Conservation (phyloP, 2,113 vertebrate genomes). For the Sprattus sprattus region DNA sequence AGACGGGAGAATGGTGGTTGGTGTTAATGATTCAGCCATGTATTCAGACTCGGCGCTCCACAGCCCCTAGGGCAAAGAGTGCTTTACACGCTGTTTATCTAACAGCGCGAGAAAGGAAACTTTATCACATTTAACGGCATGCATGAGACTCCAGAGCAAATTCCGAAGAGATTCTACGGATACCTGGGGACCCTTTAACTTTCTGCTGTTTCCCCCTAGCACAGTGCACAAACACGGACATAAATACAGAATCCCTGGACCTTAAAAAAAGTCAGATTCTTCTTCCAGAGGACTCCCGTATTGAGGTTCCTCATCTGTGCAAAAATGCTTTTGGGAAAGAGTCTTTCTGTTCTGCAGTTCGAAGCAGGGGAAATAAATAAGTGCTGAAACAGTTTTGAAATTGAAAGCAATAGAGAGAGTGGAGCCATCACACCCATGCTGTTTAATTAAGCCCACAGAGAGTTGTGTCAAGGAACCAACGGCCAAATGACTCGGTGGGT, state of each 20-base stretch:
- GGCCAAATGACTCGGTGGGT: conserved; percentile 28
- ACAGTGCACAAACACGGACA: not conserved
- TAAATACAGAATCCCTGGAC: not conserved
- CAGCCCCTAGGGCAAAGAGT: not conserved
- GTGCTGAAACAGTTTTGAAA: conserved; percentile 31
- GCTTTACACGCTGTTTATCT: conserved; percentile 5
- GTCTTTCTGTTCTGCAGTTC: not conserved
- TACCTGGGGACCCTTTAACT: not conserved
- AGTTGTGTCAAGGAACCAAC: conserved; percentile 27
- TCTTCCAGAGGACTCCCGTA: not conserved
- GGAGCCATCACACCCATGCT: conserved; percentile 20
- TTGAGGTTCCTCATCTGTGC: not conserved
- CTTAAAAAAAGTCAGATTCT: not conserved
- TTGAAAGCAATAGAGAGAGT: conserved; percentile 35
- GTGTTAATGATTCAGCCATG: conserved; percentile 12
- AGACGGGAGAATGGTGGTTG: not conserved
- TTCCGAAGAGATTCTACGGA: not conserved
- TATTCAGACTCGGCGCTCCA: not conserved
- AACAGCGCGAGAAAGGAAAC: not conserved
- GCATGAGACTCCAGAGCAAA: not conserved
- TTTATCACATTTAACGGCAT: not conserved
- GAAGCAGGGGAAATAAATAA: conserved; percentile 31
- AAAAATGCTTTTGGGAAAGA: not conserved
- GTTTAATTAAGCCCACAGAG: conserved; percentile 42
- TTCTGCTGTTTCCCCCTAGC: not conserved